These are phyloP conservation scores for Bathynomus jamesi DNA, from an alignment of 1,140 invertebrate species.

Conservation along the genomic window DNA sequence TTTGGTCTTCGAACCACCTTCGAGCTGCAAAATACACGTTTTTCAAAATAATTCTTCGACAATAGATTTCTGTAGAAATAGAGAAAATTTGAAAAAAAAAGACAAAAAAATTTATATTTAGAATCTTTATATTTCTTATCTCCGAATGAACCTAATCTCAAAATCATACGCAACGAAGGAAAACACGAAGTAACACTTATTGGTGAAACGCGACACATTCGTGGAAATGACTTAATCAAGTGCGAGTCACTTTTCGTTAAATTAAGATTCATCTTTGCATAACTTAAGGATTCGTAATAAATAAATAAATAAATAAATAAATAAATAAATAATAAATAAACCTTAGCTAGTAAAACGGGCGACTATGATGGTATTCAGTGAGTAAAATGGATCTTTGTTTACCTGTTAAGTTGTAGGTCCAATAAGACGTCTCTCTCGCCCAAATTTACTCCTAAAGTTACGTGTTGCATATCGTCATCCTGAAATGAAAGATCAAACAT, in stretches of 20 bases:
- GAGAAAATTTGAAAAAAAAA: conserved; percentile 8
- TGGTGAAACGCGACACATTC: neutral
- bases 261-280: neutral
- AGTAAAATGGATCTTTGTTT: conserved; percentile 13
- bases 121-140: neutral
- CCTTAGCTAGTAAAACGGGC: neutral
- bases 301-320: neutral
- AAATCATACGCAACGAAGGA: neutral
- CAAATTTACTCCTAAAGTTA: conserved; percentile 59
- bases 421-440: conserved; percentile 58
- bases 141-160: neutral
- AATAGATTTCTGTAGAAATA: conserved; percentile 41
- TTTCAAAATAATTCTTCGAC: conserved; percentile 53
- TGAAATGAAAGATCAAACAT: conserved; percentile 44
- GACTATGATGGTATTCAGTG: neutral
- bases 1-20: conserved; percentile 20
- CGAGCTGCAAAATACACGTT: conserved; percentile 40
- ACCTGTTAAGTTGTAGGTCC: conserved; percentile 63
- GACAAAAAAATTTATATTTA: neutral
- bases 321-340: conserved; percentile 1
- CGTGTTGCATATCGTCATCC: conserved; percentile 60
- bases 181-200: neutral
- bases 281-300: neutral
- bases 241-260: neutral
- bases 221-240: neutral